These are phyloP conservation scores for Eonycteris spelaea DNA, from an alignment of 2,113 vertebrate genomes.

Conservation along the genomic window DNA sequence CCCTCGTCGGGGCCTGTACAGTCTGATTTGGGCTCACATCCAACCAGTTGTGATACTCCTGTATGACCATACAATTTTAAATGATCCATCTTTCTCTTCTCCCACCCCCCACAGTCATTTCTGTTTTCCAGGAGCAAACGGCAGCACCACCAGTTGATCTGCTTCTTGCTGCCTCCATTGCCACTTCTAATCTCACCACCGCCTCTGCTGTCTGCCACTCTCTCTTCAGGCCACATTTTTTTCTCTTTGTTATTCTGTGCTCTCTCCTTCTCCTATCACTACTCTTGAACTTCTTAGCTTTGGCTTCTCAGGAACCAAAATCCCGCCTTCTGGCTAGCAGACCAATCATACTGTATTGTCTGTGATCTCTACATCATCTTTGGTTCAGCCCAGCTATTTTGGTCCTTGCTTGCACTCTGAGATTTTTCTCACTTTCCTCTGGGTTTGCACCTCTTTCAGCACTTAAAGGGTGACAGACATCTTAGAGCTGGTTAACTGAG, in stretches of 20 bases:
- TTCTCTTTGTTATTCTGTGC: background rate
- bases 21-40: background rate
- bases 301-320: background rate
- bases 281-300: background rate
- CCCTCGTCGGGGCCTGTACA: background rate
- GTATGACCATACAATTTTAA: background rate
- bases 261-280: slow-evolving; percentile 56
- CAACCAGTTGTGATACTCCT: background rate
- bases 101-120: background rate
- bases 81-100: background rate
- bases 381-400: slow-evolving; percentile 60
- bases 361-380: background rate
- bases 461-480: slow-evolving; percentile 66
- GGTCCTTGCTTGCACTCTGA: slow-evolving; percentile 12
- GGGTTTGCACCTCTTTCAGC: slow-evolving; percentile 63
- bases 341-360: background rate
- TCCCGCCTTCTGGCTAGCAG: slow-evolving; percentile 7
- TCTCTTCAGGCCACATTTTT: background rate
- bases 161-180: background rate
- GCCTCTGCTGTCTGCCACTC: slow-evolving; percentile 59
- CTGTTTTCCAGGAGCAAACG: background rate
- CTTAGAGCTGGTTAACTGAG: slow-evolving; percentile 56
- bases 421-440: slow-evolving; percentile 59
- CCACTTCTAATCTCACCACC: slow-evolving; percentile 44
- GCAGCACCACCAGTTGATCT: background rate